Percentiles rank a stretch among this genome's conserved stretches.
Evolutionary conservation across 1,140 invertebrate species (phyloP).

Genomic region (Episyrphus balteatus): DNA sequence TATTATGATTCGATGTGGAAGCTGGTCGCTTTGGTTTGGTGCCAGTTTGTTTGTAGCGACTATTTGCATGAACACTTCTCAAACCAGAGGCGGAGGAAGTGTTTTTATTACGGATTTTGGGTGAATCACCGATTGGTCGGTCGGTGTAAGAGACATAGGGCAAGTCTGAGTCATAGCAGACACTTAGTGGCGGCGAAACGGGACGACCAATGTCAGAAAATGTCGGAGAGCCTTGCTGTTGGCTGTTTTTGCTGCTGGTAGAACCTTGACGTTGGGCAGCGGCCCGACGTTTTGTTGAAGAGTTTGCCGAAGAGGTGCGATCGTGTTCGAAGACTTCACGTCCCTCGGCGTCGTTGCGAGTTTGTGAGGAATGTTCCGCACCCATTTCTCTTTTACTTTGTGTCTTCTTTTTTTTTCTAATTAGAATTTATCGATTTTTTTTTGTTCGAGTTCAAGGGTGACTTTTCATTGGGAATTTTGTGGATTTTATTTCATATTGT

Average conservation of each 20-base stretch:
- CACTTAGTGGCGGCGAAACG: constrained; percentile 70
- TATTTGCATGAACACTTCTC: constrained; percentile 12
- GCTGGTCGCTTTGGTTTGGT: constrained; percentile 28
- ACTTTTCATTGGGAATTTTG: too few relatives aligned
- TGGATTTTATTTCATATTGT: too few relatives aligned
- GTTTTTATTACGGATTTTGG: constrained; percentile 55
- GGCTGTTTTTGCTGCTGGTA: not conserved
- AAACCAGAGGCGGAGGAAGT: constrained; percentile 8
- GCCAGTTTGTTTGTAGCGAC: constrained; percentile 11
- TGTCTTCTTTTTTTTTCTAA: too few relatives aligned
- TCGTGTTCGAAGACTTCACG: constrained; percentile 26
- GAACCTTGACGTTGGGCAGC: constrained; percentile 5
- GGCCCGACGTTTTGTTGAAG: constrained; percentile 18
- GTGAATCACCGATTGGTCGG: constrained; percentile 78
- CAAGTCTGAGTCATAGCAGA: constrained; percentile 80
- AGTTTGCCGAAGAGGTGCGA: constrained; percentile 16
- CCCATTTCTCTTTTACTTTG: constrained; percentile 14
- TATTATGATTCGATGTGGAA: constrained; percentile 46
- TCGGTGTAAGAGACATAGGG: constrained; percentile 93
- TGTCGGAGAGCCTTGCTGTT: constrained; percentile 17
- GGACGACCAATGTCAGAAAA: constrained; percentile 38
- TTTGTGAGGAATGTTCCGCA: constrained; percentile 31
- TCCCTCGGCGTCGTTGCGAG: constrained; percentile 24
- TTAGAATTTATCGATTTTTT: too few relatives aligned
- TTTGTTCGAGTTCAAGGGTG: too few relatives aligned